Base-by-base conservation (phyloP, 2,888 invertebrate genomes). In the Euproctis similis region DNA sequence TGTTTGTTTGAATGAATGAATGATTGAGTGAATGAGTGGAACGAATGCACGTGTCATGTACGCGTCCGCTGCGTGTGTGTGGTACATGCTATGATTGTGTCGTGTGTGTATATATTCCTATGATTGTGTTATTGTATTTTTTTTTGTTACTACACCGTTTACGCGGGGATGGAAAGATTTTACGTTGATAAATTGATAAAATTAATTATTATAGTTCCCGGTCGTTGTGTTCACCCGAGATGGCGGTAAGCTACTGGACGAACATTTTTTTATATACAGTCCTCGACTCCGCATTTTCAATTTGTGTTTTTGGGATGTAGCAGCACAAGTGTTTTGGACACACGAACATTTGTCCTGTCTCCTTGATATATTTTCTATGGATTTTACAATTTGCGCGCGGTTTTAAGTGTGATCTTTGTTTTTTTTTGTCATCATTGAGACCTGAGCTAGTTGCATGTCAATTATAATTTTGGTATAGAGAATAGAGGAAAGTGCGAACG, bases 111-210 rank as follows among this genome's bases (percentile, higher is more conserved):
- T 46, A 43, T 48, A 45, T 59, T 59, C 63, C 53, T 57, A 67
- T 30, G 75, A 73, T 76, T 76, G 74, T 74, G 68, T 72, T n/a
- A n/a, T 67, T 68, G 63, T 67, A 59, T 57, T 62, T 61, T 60
- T 67, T 63, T 72, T 74, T 73, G 66, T 72, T 74, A 68, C 59
- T 57, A 64, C 56, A 62, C 63, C 58, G 55, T 66, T 67, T 65
- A 63, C 42, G 52, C 53, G 66, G 67, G 54, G 52, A 63, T 8
- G n/a, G 57, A 53, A 59, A 47, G 42, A 55, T 70, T 73, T 21
- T 74, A 64, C 57, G 71, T 71, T 72, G 49, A 49, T 49, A 53
- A n/a, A n/a, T n/a, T 51, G 43, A 53, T 54, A 54, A 54, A 56
- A 57, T 57, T n/a, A n/a, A n/a, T n/a, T n/a, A 62, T 64, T 58